These are phyloP conservation scores for Xanthorhoe designata DNA, from an alignment of 2,888 invertebrate genomes.

Conservation along the genomic window DNA sequence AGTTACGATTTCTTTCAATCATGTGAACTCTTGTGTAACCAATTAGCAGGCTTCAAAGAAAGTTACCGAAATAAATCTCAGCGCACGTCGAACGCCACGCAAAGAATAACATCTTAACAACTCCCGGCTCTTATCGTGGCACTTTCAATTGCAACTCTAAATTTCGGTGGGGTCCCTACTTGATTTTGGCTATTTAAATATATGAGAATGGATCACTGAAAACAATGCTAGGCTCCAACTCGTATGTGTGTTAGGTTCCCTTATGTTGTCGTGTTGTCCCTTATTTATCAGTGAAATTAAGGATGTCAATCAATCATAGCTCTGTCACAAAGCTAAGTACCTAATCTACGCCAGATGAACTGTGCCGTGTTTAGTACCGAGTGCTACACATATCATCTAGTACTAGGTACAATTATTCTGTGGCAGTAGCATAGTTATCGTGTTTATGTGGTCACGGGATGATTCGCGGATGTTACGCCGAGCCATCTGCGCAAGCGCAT, in stretches of 20 bases:
- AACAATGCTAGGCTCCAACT: too few species aligned
- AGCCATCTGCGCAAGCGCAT: conserved; percentile 50
- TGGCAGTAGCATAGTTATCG: conserved; percentile 1
- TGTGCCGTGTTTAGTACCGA: neutral
- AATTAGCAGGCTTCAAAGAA: conserved; percentile 38
- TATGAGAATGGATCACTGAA: too few species aligned
- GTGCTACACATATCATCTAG: neutral
- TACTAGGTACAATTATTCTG: neutral
- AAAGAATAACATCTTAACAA: neutral
- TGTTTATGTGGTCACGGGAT: conserved; percentile 24
- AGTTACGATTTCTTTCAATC: conserved; percentile 12
- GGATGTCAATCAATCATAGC: too few species aligned
- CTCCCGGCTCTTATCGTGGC: neutral
- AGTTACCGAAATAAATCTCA: conserved; percentile 36
- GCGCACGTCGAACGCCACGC: conserved; percentile 32
- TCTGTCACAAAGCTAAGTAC: too few species aligned
- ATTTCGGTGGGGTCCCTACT: too few species aligned
- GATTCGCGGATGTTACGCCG: conserved; percentile 39
- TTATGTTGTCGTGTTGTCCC: too few species aligned
- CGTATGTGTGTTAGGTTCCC: too few species aligned
- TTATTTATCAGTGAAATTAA: too few species aligned
- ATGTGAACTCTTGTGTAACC: conserved; percentile 32
- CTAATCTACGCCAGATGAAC: neutral
- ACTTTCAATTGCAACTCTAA: neutral
- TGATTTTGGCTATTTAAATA: too few species aligned